Conservation (phyloP, 2,797 vertebrate genomes). For the Florisuga fusca region DNA sequence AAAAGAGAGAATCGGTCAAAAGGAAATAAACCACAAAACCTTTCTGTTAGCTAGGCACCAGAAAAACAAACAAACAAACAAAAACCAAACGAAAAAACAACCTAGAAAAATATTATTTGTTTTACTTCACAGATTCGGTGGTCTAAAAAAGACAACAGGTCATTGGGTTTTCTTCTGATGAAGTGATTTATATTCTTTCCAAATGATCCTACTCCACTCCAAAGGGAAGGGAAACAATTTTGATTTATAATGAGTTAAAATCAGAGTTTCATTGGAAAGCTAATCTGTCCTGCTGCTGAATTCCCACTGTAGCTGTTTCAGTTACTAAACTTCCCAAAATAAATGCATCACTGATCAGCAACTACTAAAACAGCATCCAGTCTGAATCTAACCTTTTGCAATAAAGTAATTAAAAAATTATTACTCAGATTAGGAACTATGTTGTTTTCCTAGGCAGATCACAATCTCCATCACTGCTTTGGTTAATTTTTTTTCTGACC, state of each 20-base stretch:
- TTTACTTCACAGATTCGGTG: neutral
- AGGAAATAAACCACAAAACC: neutral
- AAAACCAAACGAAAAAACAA: too few species aligned
- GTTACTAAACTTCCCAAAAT: neutral
- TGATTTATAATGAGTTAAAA: slow-evolving; percentile 24
- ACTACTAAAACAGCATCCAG: neutral
- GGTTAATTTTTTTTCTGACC: neutral
- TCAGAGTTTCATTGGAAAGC: neutral
- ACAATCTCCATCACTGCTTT: neutral
- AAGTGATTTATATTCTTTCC: slow-evolving; percentile 51
- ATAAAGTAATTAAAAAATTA: neutral
- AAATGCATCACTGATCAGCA: neutral
- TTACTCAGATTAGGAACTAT: neutral
- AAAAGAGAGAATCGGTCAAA: neutral
- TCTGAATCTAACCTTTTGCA: neutral
- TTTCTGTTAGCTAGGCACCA: neutral
- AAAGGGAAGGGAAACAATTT: neutral
- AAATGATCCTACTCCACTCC: slow-evolving; percentile 17
- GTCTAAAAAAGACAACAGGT: slow-evolving; percentile 23
- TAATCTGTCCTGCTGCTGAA: neutral
- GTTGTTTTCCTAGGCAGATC: neutral
- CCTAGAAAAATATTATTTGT: neutral
- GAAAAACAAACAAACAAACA: neutral
- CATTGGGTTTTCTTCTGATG: neutral
- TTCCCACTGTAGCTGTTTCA: neutral